Evolutionary conservation across 2,113 vertebrate genomes (phyloP).

Genomic region (Nothoprocta perdicaria): DNA sequence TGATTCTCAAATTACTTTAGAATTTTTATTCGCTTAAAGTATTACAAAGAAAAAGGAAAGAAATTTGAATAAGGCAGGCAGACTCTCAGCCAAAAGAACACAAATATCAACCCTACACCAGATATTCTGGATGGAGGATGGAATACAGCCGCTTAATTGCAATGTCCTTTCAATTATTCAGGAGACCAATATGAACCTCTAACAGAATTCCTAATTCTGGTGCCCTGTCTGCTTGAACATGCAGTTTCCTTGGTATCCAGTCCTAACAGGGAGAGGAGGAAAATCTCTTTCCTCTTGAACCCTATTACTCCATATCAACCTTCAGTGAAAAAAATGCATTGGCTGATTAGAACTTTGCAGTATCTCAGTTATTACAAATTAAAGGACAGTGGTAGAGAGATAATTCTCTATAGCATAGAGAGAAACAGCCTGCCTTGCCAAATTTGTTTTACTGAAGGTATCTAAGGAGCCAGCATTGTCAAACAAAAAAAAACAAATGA

Average conservation of each 20-base stretch:
- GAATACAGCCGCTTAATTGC: background rate
- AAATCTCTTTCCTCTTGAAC: background rate
- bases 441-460: background rate
- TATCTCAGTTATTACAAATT: background rate
- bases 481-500: background rate
- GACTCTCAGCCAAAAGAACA: background rate
- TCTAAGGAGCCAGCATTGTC: background rate
- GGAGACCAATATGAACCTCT: background rate
- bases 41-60: background rate
- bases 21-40: background rate
- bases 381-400: background rate
- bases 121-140: background rate
- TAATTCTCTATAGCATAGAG: background rate
- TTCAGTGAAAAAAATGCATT: background rate
- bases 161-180: background rate
- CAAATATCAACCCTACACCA: background rate
- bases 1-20: background rate
- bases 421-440: background rate
- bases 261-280: background rate
- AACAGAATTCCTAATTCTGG: background rate
- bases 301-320: background rate
- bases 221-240: background rate
- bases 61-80: background rate
- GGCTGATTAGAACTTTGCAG: background rate
- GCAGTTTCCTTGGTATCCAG: background rate